Evolutionary conservation across 2,888 invertebrate genomes (phyloP).

Genomic region (Drosophila greeni): DNA sequence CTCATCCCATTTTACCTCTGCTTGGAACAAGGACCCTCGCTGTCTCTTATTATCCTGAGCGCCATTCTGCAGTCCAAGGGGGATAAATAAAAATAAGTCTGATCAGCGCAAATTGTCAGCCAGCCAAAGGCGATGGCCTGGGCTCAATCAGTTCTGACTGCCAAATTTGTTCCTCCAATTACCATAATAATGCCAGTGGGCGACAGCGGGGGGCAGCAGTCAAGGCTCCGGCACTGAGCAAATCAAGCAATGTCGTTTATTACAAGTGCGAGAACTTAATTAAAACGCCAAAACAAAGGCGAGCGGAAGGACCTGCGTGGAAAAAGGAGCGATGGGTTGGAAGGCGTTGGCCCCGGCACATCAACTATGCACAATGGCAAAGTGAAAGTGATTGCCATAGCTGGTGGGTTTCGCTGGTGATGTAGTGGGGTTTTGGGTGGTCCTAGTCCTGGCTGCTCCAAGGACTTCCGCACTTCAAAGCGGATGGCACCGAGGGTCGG

Average conservation of each 20-base stretch:
- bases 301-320: background rate
- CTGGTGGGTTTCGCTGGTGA: constrained; percentile 35
- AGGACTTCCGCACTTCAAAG: constrained; percentile 53
- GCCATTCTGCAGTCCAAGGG: background rate
- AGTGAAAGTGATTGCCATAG: constrained; percentile 61
- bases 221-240: constrained; percentile 36
- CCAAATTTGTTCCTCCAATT: constrained; percentile 67
- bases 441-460: constrained; percentile 31
- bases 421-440: constrained; percentile 30
- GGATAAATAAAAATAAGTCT: constrained; percentile 40
- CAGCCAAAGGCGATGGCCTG: constrained; percentile 29
- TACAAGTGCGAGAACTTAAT: constrained; percentile 74
- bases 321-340: constrained; percentile 6
- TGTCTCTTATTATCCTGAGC: background rate
- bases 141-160: constrained; percentile 49
- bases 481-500: constrained; percentile 5
- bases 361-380: constrained; percentile 64
- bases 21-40: background rate
- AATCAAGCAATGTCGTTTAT: constrained; percentile 71
- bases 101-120: constrained; percentile 42
- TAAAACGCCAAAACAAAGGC: constrained; percentile 67
- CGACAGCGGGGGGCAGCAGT: background rate
- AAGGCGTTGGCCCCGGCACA: constrained; percentile 20
- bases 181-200: constrained; percentile 64
- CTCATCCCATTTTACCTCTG: background rate